Conservation (phyloP, 2,113 vertebrate genomes). For the Chaenogobius annularis region DNA sequence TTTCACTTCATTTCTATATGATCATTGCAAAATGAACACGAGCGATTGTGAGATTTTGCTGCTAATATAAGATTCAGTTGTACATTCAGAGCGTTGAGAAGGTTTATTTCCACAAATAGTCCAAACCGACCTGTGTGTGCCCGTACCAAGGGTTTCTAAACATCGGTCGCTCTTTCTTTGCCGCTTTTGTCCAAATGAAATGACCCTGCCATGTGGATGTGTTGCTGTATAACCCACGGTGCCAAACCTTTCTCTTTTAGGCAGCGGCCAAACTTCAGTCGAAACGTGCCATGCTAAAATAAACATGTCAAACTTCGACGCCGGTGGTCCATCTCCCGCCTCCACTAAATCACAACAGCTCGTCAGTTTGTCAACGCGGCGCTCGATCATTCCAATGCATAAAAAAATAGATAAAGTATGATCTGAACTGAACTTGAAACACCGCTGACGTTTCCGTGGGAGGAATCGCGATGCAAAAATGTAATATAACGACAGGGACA, state of each 20-base stretch:
- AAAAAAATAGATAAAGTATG: neutral
- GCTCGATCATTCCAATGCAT: neutral
- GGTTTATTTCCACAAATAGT: neutral
- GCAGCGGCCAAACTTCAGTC: conserved; percentile 18
- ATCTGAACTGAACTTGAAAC: conserved; percentile 1
- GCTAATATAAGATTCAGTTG: no score
- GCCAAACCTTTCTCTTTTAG: conserved; percentile 24
- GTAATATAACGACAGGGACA: conserved; percentile 53
- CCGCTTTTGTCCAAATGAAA: neutral
- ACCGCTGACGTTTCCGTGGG: conserved; percentile 56
- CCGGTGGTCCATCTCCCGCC: conserved; percentile 36
- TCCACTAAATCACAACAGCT: conserved; percentile 1
- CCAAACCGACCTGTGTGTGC: neutral
- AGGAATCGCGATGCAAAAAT: conserved; percentile 34
- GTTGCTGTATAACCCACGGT: conserved; percentile 10
- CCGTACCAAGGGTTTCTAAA: neutral
- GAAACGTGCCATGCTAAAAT: conserved; percentile 24
- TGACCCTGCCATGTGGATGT: neutral
- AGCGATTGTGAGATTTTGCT: no score
- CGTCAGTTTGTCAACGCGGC: conserved; percentile 7
- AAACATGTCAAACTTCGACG: conserved; percentile 47
- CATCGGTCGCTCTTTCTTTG: neutral
- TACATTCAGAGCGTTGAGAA: neutral
- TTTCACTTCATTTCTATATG: no score
- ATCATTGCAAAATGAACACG: no score